These are phyloP conservation scores for Polyergus mexicanus DNA, from an alignment of 1,140 invertebrate genomes.

Conservation along the genomic window DNA sequence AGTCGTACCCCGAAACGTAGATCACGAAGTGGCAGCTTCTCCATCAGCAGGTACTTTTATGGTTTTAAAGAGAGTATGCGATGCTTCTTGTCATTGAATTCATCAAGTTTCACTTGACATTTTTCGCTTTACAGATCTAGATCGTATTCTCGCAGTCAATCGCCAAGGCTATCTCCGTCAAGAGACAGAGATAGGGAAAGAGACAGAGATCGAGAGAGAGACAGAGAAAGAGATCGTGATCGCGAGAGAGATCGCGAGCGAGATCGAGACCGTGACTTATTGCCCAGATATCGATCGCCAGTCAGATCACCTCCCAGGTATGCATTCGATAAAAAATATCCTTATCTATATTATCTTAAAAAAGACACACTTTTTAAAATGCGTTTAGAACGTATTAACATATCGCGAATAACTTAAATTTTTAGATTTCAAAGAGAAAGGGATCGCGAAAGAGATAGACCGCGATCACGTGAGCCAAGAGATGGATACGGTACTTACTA, in stretches of 20 bases:
- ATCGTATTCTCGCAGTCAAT: constrained; percentile 85
- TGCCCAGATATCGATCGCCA: constrained; percentile 86
- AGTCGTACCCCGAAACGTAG: constrained; percentile 85
- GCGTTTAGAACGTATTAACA: background rate
- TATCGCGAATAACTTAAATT: constrained; percentile 17
- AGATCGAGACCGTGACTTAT: constrained; percentile 77
- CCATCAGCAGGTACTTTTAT: constrained; percentile 87
- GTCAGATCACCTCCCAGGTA: constrained; percentile 87
- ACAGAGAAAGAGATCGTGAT: constrained; percentile 73
- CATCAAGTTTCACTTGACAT: background rate
- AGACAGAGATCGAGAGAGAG: constrained; percentile 80
- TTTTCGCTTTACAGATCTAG: constrained; percentile 78
- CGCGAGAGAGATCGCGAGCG: constrained; percentile 75
- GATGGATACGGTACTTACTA: constrained; percentile 83
- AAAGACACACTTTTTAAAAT: background rate
- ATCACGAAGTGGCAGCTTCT: constrained; percentile 85
- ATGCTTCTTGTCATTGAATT: background rate
- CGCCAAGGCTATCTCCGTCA: constrained; percentile 82
- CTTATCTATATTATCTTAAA: background rate
- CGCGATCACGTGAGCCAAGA: constrained; percentile 80
- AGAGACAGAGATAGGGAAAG: constrained; percentile 81
- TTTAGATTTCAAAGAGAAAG: constrained; percentile 84
- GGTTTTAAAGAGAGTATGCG: constrained; percentile 17
- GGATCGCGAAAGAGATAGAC: constrained; percentile 82
- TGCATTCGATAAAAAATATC: constrained; percentile 36